phyloP scores from a whole-genome alignment of 2,797 vertebrate genomes.

The Myiotriccus ornatus region DNA sequence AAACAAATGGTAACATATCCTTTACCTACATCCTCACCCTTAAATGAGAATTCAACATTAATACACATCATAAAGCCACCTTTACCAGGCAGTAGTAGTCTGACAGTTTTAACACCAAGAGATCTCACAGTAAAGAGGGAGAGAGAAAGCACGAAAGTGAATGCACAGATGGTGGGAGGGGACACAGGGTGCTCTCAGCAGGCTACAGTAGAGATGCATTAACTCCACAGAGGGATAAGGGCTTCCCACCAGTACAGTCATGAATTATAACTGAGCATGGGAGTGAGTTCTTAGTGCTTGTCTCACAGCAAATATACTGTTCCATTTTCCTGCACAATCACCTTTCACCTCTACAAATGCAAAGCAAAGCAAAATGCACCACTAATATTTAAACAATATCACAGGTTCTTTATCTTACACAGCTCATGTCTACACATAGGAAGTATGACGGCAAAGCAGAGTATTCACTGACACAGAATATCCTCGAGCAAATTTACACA shows the following conservation, averaged over 20 bases:
- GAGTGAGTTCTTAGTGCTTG: constrained; percentile 74
- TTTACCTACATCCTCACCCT: constrained; percentile 30
- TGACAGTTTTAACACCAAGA: constrained; percentile 67
- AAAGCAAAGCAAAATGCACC: constrained; percentile 68
- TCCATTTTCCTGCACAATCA: constrained; percentile 75
- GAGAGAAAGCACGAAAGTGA: constrained; percentile 46
- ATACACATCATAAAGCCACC: constrained; percentile 62
- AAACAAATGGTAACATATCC: background rate
- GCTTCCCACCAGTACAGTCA: constrained; percentile 77
- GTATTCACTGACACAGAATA: background rate
- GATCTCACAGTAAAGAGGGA: constrained; percentile 53
- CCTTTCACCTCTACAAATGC: constrained; percentile 77
- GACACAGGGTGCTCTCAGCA: constrained; percentile 80
- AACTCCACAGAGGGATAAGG: constrained; percentile 80
- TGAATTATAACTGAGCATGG: constrained; percentile 83
- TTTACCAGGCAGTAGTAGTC: constrained; percentile 59
- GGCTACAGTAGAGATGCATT: constrained; percentile 81
- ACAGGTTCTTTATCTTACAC: constrained; percentile 37
- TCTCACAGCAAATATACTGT: constrained; percentile 75
- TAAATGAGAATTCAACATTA: constrained; percentile 50
- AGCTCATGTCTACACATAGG: background rate
- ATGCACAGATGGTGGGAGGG: constrained; percentile 78
- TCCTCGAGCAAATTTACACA: constrained; percentile 6
- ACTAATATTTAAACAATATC: constrained; percentile 69
- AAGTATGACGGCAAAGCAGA: background rate